Conservation (phyloP, 2,113 vertebrate genomes). For the Sylvilagus bachmani region DNA sequence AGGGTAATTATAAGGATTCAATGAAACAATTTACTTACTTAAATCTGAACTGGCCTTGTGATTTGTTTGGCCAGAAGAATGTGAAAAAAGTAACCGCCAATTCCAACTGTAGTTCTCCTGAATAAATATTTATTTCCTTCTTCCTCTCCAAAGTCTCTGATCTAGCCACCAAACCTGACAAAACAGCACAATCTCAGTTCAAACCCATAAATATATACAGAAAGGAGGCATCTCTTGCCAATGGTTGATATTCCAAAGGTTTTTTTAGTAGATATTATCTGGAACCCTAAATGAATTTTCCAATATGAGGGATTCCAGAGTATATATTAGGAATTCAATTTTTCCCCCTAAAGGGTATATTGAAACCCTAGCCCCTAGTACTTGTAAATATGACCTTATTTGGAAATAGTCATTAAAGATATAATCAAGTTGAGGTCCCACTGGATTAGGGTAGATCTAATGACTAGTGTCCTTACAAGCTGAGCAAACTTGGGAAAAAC, state of each 20-base stretch:
- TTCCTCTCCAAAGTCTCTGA: neutral
- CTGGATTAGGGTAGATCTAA: neutral
- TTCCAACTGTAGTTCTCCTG: neutral
- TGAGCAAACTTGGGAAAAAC: neutral
- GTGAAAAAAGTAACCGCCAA: neutral
- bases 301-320: neutral
- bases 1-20: neutral
- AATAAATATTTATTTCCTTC: neutral
- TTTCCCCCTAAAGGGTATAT: neutral
- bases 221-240: neutral
- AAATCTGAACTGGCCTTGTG: neutral
- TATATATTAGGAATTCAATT: neutral
- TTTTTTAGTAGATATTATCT: neutral
- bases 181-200: neutral
- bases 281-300: neutral
- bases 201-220: neutral
- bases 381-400: neutral
- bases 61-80: neutral
- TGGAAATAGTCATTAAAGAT: constrained; percentile 34
- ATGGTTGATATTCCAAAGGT: neutral
- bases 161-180: neutral
- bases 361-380: neutral
- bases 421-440: neutral
- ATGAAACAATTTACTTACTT: neutral
- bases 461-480: neutral